A percentile compares a stretch with the other conserved stretches of the same genome.
These are phyloP conservation scores for Stenodera caucasica DNA, from an alignment of 2,888 invertebrate species.

Conservation along the genomic window DNA sequence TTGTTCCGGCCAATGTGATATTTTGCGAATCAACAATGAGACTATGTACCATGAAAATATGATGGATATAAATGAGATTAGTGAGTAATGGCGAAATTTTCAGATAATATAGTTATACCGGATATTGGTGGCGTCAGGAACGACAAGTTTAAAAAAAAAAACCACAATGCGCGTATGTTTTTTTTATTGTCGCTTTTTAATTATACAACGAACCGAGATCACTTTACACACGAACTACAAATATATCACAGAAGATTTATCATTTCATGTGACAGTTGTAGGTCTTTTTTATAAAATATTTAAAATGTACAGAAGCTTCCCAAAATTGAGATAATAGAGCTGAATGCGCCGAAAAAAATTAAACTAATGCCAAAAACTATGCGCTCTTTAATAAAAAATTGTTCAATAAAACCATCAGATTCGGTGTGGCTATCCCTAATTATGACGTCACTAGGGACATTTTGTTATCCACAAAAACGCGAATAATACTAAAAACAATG, in stretches of 20 bases:
- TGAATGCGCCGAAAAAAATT: slow-evolving; percentile 2
- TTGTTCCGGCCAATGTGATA: slow-evolving; percentile 26
- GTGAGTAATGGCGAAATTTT: background rate
- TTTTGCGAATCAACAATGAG: background rate
- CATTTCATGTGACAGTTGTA: background rate
- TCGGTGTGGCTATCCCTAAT: slow-evolving; percentile 18
- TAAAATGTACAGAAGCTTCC: slow-evolving; percentile 1
- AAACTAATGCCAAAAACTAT: slow-evolving; percentile 12
- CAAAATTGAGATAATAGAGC: background rate
- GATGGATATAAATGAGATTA: background rate
- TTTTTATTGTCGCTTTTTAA: background rate
- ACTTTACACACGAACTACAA: background rate
- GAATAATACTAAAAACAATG: slow-evolving; percentile 14
- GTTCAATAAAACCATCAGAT: slow-evolving; percentile 16
- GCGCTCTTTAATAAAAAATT: slow-evolving; percentile 18
- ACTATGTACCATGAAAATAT: background rate
- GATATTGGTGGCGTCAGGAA: background rate
- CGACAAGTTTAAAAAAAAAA: background rate
- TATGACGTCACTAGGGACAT: slow-evolving; percentile 22
- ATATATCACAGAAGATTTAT: background rate
- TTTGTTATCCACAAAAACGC: slow-evolving; percentile 11
- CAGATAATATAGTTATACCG: background rate
- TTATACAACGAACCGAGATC: background rate
- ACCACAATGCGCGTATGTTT: background rate
- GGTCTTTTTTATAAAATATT: background rate